phyloP scores from a whole-genome alignment of 2,113 vertebrate species.

The Thomomys bottae region DNA sequence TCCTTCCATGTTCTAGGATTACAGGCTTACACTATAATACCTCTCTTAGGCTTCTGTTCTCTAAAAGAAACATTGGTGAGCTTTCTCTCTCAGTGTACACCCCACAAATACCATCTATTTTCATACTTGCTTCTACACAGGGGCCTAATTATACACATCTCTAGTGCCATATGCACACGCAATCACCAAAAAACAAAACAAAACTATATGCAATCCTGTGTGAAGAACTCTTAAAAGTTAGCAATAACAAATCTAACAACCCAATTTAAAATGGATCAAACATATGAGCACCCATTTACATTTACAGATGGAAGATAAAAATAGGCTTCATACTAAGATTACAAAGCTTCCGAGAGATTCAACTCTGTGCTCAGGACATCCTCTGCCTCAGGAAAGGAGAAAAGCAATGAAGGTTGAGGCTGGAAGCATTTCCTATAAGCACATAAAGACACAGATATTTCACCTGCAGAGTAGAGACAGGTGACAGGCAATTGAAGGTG shows the following conservation, averaged over 20 bases:
- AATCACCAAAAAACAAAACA: no score
- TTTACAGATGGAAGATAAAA: no score
- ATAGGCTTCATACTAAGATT: not conserved
- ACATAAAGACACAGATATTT: not conserved
- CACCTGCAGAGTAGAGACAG: not conserved
- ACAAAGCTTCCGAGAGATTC: not conserved
- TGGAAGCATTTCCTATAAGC: not conserved
- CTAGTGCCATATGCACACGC: no score
- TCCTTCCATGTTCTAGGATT: no score
- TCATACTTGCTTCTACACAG: not conserved
- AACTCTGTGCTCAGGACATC: not conserved
- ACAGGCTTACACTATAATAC: no score
- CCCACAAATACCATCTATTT: not conserved
- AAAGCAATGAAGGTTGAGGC: not conserved
- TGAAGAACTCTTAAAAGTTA: no score
- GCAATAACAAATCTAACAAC: no score
- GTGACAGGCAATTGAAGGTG: not conserved
- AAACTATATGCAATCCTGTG: no score
- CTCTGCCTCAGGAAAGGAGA: not conserved
- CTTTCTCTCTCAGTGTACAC: rapidly evolving
- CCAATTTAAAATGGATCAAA: no score
- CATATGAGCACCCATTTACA: no score
- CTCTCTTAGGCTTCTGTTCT: not conserved
- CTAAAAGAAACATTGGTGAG: not conserved
- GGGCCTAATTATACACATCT: not conserved